Evolutionary conservation across 2,797 vertebrate species (phyloP).

Genomic region (Gambelia wislizenii): DNA sequence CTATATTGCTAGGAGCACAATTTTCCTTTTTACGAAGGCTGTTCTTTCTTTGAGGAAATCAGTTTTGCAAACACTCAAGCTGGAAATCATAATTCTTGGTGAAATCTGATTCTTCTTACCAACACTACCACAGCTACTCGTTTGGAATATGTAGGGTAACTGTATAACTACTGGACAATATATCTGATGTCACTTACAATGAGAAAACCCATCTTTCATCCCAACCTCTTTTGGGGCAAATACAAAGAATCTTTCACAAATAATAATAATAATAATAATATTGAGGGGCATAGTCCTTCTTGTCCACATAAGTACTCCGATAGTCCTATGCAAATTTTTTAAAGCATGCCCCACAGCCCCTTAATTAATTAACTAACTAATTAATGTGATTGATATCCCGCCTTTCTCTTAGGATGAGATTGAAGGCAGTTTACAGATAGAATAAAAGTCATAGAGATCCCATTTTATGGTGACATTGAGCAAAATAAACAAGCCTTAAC

Average conservation of each 20-base stretch:
- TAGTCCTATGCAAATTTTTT: too few species aligned
- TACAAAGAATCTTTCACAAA: not conserved
- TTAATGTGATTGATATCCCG: too few species aligned
- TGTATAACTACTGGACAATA: not conserved
- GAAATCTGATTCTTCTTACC: not conserved
- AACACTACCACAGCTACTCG: not conserved
- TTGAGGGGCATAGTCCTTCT: not conserved
- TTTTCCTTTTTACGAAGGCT: too few species aligned
- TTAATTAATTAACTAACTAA: too few species aligned
- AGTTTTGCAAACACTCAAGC: not conserved
- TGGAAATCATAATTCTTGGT: not conserved
- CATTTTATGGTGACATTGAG: not conserved
- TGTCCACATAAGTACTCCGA: too few species aligned
- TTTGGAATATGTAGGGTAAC: not conserved
- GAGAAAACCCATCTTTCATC: not conserved
- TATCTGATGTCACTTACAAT: not conserved
- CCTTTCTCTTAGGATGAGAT: too few species aligned
- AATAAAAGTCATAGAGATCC: not conserved
- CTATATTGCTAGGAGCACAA: too few species aligned
- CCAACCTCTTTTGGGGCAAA: not conserved
- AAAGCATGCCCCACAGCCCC: too few species aligned
- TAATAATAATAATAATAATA: not conserved
- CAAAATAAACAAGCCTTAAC: not conserved
- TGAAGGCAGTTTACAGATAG: too few species aligned
- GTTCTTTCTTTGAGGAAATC: not conserved